Evolutionary conservation across 2,113 vertebrate species (phyloP), one percentile per base, ranked within the genome.

Genomic region (Promerops cafer): DNA sequence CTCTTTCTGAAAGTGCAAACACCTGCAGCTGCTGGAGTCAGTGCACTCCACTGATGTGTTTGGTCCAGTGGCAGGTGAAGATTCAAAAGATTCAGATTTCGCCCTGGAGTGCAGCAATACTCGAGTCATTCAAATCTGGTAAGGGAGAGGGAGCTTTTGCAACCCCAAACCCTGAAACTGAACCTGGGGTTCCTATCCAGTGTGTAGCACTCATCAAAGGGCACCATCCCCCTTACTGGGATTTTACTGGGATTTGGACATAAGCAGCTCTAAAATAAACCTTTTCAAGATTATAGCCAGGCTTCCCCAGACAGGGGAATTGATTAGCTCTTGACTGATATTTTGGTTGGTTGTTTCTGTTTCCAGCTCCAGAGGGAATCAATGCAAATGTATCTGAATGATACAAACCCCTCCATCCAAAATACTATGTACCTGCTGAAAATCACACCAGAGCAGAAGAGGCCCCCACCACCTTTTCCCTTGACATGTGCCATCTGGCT

Each of bases 31-130:
- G 30, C 24, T 68, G 66, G 13, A 54, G 52, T 30, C n/a, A 50
- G 31, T 6, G 28, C 13, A 21, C 31, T 78, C 74, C 56, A 37
- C 50, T 20, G 13, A 27, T 11, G 13, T 45, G 57, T 49, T 49
- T 74, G 22, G 8, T 53, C 19, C 4, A 1, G 26, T 11, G 71
- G 42, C 28, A 50, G 22, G 9, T 45, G 40, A 72, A 72, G 52
- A 80, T 33, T 40, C 52, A 42, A 52, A 49, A 45, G 87, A 49
- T 5, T 76, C 21, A 20, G 40, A 42, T 71, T 83, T 91, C 44
- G n/a, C 5, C 14, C 54, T 30, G 37, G 63, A 42, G 17, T 11
- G 13, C 0, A 0, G 16, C 18, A 78, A 2, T 31, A 50, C 7
- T 21, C 23, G 47, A 33, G 13, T 35, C 20, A 42, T 37, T 72